These are phyloP conservation scores for Xestia xanthographa DNA, from an alignment of 2,888 invertebrate genomes.

Conservation along the genomic window DNA sequence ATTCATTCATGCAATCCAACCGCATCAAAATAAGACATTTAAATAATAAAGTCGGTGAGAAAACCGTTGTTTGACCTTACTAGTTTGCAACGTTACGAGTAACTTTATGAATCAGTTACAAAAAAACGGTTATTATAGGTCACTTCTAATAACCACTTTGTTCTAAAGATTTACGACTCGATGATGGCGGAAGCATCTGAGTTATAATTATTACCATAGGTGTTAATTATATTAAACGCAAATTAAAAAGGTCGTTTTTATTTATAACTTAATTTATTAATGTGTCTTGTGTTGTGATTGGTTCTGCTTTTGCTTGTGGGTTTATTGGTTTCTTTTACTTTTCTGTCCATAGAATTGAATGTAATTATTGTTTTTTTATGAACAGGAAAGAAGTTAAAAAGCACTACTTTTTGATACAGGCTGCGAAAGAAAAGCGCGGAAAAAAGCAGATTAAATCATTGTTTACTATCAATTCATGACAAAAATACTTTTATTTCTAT, in stretches of 20 bases:
- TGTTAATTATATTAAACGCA: slow-evolving; percentile 43
- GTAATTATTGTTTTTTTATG: background rate
- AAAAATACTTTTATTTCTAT: too few relatives aligned
- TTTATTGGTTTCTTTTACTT: too few relatives aligned
- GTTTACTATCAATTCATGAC: too few relatives aligned
- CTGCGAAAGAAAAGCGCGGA: too few relatives aligned
- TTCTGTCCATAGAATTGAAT: background rate
- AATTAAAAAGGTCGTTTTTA: slow-evolving; percentile 34
- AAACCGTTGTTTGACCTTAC: slow-evolving; percentile 65
- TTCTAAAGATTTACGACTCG: slow-evolving; percentile 37
- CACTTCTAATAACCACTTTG: slow-evolving; percentile 29
- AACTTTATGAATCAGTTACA: slow-evolving; percentile 25
- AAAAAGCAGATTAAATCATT: too few relatives aligned
- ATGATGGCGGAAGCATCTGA: slow-evolving; percentile 41
- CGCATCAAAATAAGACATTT: slow-evolving; percentile 62
- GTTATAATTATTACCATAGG: slow-evolving; percentile 29
- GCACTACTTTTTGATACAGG: too few relatives aligned
- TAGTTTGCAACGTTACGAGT: slow-evolving; percentile 22
- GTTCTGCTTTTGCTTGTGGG: background rate
- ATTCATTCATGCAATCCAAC: slow-evolving; percentile 63
- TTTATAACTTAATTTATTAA: slow-evolving; percentile 40
- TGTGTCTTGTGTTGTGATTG: background rate
- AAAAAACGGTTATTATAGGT: slow-evolving; percentile 35
- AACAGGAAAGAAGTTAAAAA: background rate
- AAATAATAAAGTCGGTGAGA: slow-evolving; percentile 50